These are phyloP conservation scores for Homarus gammarus DNA, from an alignment of 2,888 invertebrate species.

Conservation along the genomic window DNA sequence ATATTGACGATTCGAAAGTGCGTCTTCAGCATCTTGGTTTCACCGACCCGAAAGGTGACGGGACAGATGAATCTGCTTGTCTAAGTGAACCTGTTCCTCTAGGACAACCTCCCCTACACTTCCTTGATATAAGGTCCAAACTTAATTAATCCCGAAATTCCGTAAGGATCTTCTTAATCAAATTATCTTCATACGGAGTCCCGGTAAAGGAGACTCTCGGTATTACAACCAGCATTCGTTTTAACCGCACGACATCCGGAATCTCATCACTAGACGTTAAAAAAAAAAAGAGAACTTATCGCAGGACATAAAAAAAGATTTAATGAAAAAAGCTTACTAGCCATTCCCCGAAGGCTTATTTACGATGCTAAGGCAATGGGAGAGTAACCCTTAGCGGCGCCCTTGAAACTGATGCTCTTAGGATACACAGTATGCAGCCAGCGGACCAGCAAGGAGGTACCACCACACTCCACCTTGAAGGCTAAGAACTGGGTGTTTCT, in stretches of 20 bases:
- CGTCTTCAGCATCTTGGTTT: too few relatives aligned
- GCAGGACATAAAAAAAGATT: slow-evolving; percentile 18
- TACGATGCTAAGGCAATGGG: slow-evolving; percentile 41
- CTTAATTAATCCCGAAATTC: too few relatives aligned
- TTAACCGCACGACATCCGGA: neutral
- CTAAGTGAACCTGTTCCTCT: too few relatives aligned
- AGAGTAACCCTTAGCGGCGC: slow-evolving; percentile 58
- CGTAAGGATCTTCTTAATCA: too few relatives aligned
- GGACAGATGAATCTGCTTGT: too few relatives aligned
- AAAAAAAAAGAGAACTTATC: slow-evolving; percentile 3
- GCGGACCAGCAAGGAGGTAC: slow-evolving; percentile 16
- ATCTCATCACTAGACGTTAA: neutral
- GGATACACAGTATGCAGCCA: slow-evolving; percentile 48
- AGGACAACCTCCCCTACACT: too few relatives aligned
- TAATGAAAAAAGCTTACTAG: slow-evolving; percentile 16
- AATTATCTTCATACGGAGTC: too few relatives aligned
- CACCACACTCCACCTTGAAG: slow-evolving; percentile 50
- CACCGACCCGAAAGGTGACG: too few relatives aligned
- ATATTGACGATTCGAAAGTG: too few relatives aligned
- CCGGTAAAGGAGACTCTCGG: neutral
- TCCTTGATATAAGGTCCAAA: too few relatives aligned
- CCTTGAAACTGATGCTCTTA: slow-evolving; percentile 67
- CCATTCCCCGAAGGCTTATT: slow-evolving; percentile 41
- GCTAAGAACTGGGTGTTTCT: slow-evolving; percentile 53
- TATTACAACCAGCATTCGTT: neutral